phyloP scores from a whole-genome alignment of 2,113 vertebrate species.

The Myrmecophaga tridactyla region DNA sequence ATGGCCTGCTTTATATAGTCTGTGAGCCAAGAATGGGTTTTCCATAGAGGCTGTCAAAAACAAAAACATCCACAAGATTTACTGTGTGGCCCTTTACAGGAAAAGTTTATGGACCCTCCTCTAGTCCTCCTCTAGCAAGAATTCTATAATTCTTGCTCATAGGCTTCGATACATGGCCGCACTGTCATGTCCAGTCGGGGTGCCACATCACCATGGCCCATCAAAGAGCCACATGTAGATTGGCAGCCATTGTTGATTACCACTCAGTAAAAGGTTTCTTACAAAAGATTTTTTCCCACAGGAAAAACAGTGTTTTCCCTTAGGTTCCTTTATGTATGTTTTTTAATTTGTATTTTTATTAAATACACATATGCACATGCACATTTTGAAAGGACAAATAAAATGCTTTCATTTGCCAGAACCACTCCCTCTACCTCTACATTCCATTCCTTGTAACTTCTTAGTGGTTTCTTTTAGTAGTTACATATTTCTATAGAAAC shows the following conservation, averaged over 20 bases:
- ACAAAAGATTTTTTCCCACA: background rate
- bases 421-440: background rate
- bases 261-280: background rate
- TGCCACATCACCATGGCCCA: background rate
- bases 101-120: background rate
- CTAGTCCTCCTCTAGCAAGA: no score
- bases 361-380: no score
- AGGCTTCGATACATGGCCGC: background rate
- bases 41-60: background rate
- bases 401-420: no score
- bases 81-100: background rate
- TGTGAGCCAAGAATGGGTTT: background rate
- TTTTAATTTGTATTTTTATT: background rate
- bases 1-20: background rate
- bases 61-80: background rate
- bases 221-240: background rate
- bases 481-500: background rate
- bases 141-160: no score
- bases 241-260: background rate
- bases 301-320: background rate
- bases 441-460: background rate
- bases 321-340: background rate
- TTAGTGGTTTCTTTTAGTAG: background rate
- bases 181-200: background rate
- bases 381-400: background rate